These are phyloP conservation scores for Neomonachus schauinslandi DNA, from an alignment of 2,113 vertebrate genomes.

Conservation along the genomic window DNA sequence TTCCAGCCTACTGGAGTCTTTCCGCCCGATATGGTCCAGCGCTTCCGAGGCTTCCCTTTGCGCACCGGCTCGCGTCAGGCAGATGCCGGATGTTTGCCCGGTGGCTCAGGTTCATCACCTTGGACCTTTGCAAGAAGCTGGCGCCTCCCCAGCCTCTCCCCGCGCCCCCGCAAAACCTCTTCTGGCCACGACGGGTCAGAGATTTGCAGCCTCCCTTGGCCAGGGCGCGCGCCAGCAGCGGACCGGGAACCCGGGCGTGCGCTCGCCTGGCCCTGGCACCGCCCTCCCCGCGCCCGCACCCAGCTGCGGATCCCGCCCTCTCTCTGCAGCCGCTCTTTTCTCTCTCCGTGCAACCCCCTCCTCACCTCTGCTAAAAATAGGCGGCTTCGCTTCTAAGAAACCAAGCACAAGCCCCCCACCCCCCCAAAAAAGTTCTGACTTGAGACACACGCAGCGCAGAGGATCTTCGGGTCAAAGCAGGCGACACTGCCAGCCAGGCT, in stretches of 20 bases:
- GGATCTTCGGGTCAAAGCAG: background rate
- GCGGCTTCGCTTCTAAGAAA: background rate
- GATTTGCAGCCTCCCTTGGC: background rate
- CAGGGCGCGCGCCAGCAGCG: background rate
- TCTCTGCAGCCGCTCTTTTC: background rate
- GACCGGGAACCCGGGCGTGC: background rate
- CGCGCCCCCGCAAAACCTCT: background rate
- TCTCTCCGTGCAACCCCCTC: background rate
- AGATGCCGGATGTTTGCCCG: background rate
- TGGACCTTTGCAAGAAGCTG: background rate
- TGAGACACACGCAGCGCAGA: background rate
- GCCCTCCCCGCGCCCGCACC: background rate
- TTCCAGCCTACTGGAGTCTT: background rate
- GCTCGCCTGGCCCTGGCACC: background rate
- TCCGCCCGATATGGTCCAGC: background rate
- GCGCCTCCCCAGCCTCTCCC: background rate
- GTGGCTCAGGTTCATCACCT: background rate
- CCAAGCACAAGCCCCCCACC: background rate
- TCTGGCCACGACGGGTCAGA: background rate
- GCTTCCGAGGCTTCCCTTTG: background rate
- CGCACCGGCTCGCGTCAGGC: background rate
- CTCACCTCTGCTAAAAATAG: background rate
- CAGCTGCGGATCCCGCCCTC: background rate
- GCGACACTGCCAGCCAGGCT: background rate
- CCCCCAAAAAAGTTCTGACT: conserved; percentile 1